Conservation (phyloP, 2,797 vertebrate genomes). For the Phoeniculus purpureus region DNA sequence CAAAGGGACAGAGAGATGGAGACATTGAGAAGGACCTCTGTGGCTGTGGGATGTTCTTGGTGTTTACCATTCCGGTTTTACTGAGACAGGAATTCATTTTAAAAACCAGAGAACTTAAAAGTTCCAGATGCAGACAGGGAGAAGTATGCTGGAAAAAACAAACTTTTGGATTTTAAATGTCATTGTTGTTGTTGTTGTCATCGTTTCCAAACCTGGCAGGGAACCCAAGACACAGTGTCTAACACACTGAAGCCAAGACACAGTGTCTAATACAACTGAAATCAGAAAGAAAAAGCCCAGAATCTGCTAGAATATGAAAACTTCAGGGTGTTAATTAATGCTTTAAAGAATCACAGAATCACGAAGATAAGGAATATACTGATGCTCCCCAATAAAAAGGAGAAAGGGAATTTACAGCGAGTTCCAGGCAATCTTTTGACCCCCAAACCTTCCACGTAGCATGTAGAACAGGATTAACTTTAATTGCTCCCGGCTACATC, state of each 20-base stretch:
- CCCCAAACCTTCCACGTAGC: conserved; percentile 23
- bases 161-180: background rate
- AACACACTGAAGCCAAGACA: background rate
- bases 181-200: background rate
- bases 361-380: conserved; percentile 1
- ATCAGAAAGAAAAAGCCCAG: background rate
- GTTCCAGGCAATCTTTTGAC: background rate
- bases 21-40: background rate
- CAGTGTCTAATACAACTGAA: background rate
- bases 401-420: background rate
- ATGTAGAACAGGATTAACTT: conserved; percentile 44
- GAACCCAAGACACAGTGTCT: background rate
- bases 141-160: background rate
- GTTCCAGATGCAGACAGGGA: background rate
- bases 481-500: conserved; percentile 50
- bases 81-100: rapidly evolving
- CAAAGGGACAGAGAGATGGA: background rate
- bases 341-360: too few relatives aligned
- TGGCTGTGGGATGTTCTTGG: background rate
- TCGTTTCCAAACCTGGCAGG: background rate
- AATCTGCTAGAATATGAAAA: background rate
- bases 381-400: background rate
- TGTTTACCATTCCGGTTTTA: background rate
- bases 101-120: background rate
- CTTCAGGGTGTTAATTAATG: background rate